These are phyloP conservation scores for Peromyscus nudipes DNA, from an alignment of 2,797 vertebrate genomes.

Conservation along the genomic window DNA sequence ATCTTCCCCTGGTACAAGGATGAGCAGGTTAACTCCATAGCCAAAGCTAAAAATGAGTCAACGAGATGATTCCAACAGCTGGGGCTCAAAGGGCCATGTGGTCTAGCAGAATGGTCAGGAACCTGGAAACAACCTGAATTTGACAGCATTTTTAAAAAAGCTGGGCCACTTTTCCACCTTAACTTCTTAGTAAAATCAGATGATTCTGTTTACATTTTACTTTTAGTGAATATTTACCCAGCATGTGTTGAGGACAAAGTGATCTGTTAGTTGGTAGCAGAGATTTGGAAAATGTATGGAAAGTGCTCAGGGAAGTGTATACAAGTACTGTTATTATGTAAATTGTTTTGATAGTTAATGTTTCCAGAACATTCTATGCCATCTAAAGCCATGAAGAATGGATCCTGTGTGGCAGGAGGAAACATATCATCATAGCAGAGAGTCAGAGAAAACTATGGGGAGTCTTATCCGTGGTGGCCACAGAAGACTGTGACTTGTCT, in stretches of 20 bases:
- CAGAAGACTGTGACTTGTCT: neutral
- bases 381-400: conserved; percentile 5
- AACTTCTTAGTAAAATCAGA: conserved; percentile 2
- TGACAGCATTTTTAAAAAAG: neutral
- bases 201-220: neutral
- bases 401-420: neutral
- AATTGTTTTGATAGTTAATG: conserved; percentile 30
- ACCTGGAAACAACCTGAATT: neutral
- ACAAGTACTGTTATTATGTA: neutral
- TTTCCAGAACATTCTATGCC: conserved; percentile 32
- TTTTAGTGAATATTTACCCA: neutral
- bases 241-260: neutral
- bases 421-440: neutral
- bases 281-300: neutral
- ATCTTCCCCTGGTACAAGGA: neutral
- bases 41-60: neutral
- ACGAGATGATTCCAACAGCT: neutral
- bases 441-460: neutral
- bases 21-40: neutral
- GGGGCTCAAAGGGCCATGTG: neutral
- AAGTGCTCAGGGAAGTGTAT: neutral
- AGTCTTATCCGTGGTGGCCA: neutral
- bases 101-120: fast-evolving
- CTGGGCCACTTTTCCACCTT: neutral
- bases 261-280: neutral